These are phyloP conservation scores for Neomorphus geoffroyi DNA, from an alignment of 2,797 vertebrate species.

Conservation along the genomic window DNA sequence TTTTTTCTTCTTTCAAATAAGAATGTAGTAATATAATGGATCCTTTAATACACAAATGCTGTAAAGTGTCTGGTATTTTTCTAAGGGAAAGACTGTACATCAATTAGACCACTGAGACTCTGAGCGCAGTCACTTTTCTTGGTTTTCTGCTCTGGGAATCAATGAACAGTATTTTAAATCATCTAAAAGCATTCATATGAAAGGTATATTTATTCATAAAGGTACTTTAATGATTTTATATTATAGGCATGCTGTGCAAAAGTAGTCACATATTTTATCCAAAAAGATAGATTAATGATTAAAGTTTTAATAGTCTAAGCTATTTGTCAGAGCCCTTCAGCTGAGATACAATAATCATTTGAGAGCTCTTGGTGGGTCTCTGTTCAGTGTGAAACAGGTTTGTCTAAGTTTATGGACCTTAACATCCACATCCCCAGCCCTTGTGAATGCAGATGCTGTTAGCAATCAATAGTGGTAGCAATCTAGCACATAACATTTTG, in stretches of 20 bases:
- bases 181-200: neutral
- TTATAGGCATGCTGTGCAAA: rapidly evolving
- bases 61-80: neutral
- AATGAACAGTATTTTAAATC: neutral
- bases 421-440: neutral
- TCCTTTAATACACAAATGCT: neutral
- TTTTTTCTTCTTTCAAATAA: neutral
- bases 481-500: neutral
- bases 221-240: neutral
- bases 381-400: neutral
- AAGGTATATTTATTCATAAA: neutral
- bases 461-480: neutral
- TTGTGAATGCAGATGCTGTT: neutral
- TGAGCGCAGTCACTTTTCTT: neutral
- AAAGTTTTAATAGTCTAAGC: neutral
- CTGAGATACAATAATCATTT: neutral
- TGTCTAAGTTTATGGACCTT: neutral
- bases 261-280: neutral
- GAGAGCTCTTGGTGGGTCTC: neutral
- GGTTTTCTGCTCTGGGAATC: neutral
- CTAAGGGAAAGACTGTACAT: neutral
- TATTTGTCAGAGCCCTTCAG: neutral
- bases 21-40: rapidly evolving
- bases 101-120: neutral
- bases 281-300: neutral